These are phyloP conservation scores for Stenodera caucasica DNA, from an alignment of 2,888 invertebrate genomes.

Conservation along the genomic window DNA sequence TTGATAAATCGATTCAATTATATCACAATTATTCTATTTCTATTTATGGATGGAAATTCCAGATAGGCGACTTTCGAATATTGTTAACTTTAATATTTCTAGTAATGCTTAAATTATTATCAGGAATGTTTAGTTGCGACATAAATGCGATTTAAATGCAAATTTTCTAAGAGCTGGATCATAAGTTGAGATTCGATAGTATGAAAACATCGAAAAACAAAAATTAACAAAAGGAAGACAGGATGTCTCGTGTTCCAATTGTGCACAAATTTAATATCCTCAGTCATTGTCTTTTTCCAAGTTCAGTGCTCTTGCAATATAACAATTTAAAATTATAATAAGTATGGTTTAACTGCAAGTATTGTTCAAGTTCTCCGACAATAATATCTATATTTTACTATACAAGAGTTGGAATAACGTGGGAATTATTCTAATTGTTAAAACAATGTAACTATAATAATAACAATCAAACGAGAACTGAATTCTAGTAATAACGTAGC, in stretches of 20 bases:
- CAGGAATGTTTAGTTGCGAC: too few relatives aligned
- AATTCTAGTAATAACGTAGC: background rate
- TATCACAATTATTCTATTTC: background rate
- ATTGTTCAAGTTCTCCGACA: background rate
- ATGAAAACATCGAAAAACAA: background rate
- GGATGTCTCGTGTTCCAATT: background rate
- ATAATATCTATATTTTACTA: background rate
- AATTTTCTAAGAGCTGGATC: background rate
- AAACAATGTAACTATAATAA: background rate
- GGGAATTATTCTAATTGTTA: background rate
- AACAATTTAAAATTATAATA: conserved; percentile 3
- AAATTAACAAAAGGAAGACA: background rate
- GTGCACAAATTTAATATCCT: conserved; percentile 6
- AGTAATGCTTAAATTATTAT: background rate
- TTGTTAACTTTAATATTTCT: background rate
- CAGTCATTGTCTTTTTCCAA: conserved; percentile 6
- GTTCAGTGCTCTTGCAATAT: conserved; percentile 8
- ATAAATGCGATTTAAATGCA: background rate
- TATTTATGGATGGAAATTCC: background rate
- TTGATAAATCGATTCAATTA: too few relatives aligned
- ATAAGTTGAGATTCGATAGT: background rate
- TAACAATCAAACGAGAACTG: background rate
- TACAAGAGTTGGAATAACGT: background rate
- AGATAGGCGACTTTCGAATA: background rate
- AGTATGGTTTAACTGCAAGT: background rate